These are phyloP conservation scores for Lepidochrysops patricia DNA, from an alignment of 2,888 invertebrate species.

Conservation along the genomic window DNA sequence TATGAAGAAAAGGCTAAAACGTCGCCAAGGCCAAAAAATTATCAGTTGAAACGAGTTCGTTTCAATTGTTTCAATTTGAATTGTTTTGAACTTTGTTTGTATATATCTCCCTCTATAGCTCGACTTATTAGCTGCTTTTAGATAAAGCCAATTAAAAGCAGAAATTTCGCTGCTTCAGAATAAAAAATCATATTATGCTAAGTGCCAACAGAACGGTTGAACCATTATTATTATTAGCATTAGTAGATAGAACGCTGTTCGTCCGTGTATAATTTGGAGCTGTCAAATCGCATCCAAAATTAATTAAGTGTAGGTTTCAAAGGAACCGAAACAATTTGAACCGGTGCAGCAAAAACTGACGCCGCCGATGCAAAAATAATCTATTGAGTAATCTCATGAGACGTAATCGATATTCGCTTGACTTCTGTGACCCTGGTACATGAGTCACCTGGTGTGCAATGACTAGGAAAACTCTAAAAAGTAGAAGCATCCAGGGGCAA, in stretches of 20 bases:
- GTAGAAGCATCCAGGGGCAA: too few species aligned
- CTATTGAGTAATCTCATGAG: slow-evolving; percentile 52
- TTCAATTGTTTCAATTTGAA: too few species aligned
- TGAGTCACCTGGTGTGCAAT: background rate
- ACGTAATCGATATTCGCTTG: slow-evolving; percentile 17
- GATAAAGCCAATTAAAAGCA: too few species aligned
- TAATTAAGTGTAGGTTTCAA: slow-evolving; percentile 56
- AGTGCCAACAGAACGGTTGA: background rate
- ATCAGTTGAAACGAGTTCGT: too few species aligned
- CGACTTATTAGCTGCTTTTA: too few species aligned
- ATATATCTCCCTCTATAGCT: too few species aligned
- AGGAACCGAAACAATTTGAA: slow-evolving; percentile 43
- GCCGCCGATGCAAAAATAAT: slow-evolving; percentile 44
- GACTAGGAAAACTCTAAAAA: background rate
- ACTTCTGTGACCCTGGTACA: background rate
- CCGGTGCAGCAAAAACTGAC: slow-evolving; percentile 60
- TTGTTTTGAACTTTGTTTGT: too few species aligned
- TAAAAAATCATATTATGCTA: background rate
- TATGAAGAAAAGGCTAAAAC: background rate
- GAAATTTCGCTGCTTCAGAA: too few species aligned
- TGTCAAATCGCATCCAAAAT: slow-evolving; percentile 59
- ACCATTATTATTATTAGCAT: too few species aligned
- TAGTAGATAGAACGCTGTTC: slow-evolving; percentile 23
- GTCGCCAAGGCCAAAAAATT: too few species aligned
- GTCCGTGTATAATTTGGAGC: slow-evolving; percentile 47